Evolutionary conservation across 2,888 invertebrate species (phyloP).

Genomic region (Catocala nupta): DNA sequence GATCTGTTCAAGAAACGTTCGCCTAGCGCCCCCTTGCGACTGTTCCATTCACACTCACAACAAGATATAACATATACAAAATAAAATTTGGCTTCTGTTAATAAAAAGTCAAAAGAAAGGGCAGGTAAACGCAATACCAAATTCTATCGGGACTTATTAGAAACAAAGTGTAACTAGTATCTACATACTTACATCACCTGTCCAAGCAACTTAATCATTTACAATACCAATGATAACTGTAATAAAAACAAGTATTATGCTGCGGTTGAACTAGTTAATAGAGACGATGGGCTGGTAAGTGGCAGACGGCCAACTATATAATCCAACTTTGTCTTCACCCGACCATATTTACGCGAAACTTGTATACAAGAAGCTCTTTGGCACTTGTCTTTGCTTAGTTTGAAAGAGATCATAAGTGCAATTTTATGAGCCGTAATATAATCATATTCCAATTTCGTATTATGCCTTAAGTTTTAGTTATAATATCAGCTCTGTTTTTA

Average conservation of each 20-base stretch:
- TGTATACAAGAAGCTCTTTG: conserved; percentile 16
- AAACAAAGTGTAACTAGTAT: no score
- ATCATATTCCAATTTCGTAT: neutral
- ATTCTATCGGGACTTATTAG: no score
- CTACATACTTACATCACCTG: no score
- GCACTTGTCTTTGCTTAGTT: conserved; percentile 8
- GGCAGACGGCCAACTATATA: conserved; percentile 17
- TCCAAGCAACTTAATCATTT: no score
- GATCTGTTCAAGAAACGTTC: no score
- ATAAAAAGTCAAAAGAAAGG: no score
- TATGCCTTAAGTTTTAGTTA: neutral
- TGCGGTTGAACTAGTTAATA: conserved; percentile 9
- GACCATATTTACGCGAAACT: conserved; percentile 19
- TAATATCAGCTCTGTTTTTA: no score
- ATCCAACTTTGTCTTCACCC: conserved; percentile 11
- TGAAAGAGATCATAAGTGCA: neutral
- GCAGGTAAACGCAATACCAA: no score
- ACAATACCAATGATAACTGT: neutral
- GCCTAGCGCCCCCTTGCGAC: no score
- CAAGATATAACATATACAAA: no score
- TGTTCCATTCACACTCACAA: no score
- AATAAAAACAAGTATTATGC: conserved; percentile 3
- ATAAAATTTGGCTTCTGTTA: no score
- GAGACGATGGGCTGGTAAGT: conserved; percentile 8
- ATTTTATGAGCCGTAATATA: neutral